A percentile compares a stretch with the other conserved stretches of the same genome.
phyloP scores from a whole-genome alignment of 2,888 invertebrate genomes.

The Spilarctia lutea region DNA sequence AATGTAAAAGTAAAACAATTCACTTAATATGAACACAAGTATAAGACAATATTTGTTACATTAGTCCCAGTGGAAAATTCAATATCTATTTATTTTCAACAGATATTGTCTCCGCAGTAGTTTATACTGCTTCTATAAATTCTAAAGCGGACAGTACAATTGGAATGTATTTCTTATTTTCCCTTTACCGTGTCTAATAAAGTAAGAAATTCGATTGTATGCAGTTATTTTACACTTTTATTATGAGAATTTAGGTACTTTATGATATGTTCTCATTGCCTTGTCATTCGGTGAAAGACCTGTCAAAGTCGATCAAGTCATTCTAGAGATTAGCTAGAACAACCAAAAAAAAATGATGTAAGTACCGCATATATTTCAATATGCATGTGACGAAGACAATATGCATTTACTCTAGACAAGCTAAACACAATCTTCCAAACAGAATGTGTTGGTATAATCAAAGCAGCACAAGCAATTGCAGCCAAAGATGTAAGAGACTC shows the following conservation, averaged over 20 bases:
- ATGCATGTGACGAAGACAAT: too few relatives aligned
- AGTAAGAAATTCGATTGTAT: conserved; percentile 28
- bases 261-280: neutral
- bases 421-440: too few relatives aligned
- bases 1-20: conserved; percentile 3
- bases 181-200: conserved; percentile 35
- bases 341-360: too few relatives aligned
- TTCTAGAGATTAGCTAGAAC: too few relatives aligned
- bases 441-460: too few relatives aligned
- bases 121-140: conserved; percentile 51
- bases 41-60: conserved; percentile 40
- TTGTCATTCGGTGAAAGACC: too few relatives aligned
- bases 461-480: too few relatives aligned
- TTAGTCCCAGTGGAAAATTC: conserved; percentile 30
- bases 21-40: conserved; percentile 26
- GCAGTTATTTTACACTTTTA: conserved; percentile 25
- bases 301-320: too few relatives aligned
- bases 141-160: conserved; percentile 46
- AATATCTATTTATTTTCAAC: conserved; percentile 45
- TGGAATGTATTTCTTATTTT: conserved; percentile 49
- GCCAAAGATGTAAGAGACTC: too few relatives aligned
- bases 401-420: too few relatives aligned
- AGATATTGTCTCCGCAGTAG: conserved; percentile 34
- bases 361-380: too few relatives aligned
- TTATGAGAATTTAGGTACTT: neutral